Base-by-base conservation (phyloP, 1,140 invertebrate species). In the Atopsyche davidsoni region DNA sequence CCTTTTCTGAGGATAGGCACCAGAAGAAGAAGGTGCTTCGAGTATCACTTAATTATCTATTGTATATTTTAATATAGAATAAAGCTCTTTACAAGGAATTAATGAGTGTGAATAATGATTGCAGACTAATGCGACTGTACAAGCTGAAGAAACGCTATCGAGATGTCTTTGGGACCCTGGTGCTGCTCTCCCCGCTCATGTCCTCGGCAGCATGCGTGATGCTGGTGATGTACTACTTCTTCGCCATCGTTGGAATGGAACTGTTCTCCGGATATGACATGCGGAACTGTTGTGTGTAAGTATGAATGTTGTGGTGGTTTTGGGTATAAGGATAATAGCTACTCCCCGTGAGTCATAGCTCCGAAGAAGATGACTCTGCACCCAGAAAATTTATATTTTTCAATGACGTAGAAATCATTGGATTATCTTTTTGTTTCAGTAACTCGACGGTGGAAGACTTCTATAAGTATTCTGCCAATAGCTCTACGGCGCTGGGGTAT, bases 191-290 rank as follows among this genome's bases (percentile, higher is more conserved):
- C 3, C 86, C 86, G 13, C 70, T 87, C 2, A 80, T 85, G 76
- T 87, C 83, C 36, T 86, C 82, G 4, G 83, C 87, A 1, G 82
- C 82, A 19, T 79, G 90, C 44, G 87, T 91, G 1, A 89, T 93
- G 76, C 70, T 92, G 7, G 80, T 93, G 53, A 78, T 92, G 59
- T 93, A 92, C 66, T 95, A 92, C 65, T 90, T 90, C 70, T 93
- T 91, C 72, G 87, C 88, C 2, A 89, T 95, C 48, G 82, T 94
- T 62, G 90, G 89, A 45, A 93, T 95, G 89, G 90, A 93, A 69
- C 66, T 92, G 10, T 92, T 93, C 67, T 76, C 86, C 4, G 74
- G 78, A 4, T 81, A 83, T 59, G 79, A 89, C 60, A 59, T 93
- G 63, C 78, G 73, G 46, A 89, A 92, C 62, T 93, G 89, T 69